Base-by-base conservation (phyloP, 2,113 vertebrate species). In the Zingel zingel region DNA sequence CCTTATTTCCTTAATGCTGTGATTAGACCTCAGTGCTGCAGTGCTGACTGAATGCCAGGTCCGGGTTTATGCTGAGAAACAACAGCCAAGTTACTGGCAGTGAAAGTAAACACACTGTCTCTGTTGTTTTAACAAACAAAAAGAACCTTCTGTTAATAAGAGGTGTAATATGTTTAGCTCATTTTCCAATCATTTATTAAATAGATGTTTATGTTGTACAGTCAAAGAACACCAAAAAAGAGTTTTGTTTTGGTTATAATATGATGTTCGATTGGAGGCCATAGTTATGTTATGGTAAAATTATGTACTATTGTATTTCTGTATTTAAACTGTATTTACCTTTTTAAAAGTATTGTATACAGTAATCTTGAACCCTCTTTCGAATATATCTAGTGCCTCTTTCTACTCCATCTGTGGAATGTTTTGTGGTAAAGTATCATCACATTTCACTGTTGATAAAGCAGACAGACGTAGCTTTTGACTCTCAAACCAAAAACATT, bases 1-100 rank as follows among this genome's bases (percentile, higher is more conserved):
- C 69, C 81, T 85, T 84, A 79, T 85, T 84, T 90, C 77, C 86
- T 79, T 82, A 85, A 82, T 82, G 69, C 82, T 77, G 76, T 85
- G 86, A 89, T 91, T 85, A 87, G 78, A 86, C 66, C 73, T 83
- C 86, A 21, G 77, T 63, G 68, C 77, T 74, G 77, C 75, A n/a
- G 72, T 14, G 79, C 83, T 86, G 85, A 72, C 43, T 77, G 68
- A 75, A 83, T 53, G 86, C 90, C 86, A 89, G 77, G 54, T 66
- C 67, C 63, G 85, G 81, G 79, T 85, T 81, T 73, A 4, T 62
- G 45, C 61, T 79, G 30, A 82, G 59, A 77, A 89, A 72, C 53
- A 45, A 13, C 57, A 78, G 86, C 84, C 83, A 79, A 80, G 65
- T 53, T 67, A 53, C 53, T 65, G 76, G 83, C 80, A 86, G 72